Percentiles rank a stretch among this genome's conserved stretches.
Conservation (phyloP, 2,797 vertebrate species). For the Sebastes cheni region DNA sequence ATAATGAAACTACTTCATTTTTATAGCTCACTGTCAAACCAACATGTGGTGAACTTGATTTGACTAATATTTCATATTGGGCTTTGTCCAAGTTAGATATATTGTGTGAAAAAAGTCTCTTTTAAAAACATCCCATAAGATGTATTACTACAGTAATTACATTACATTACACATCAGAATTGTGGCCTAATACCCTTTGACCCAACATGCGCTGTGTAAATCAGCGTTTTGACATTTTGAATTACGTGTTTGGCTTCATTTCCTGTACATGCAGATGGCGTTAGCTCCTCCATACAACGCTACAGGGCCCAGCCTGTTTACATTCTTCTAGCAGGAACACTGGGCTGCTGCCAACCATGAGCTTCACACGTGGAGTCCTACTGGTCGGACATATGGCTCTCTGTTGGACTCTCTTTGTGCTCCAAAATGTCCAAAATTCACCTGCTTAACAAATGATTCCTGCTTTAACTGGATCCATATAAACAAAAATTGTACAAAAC, state of each 20-base stretch:
- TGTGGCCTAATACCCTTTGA: background rate
- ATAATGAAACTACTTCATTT: background rate
- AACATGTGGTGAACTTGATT: background rate
- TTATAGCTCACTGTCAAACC: background rate
- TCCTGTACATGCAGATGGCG: conserved; percentile 31
- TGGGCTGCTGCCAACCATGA: conserved; percentile 37
- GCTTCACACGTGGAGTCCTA: conserved; percentile 26
- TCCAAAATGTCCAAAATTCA: conserved; percentile 11
- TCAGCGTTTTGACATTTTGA: background rate
- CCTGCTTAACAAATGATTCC: background rate
- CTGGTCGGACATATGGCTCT: conserved; percentile 59
- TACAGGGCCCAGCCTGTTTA: conserved; percentile 61
- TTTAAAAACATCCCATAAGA: background rate
- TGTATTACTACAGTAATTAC: background rate
- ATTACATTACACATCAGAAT: background rate
- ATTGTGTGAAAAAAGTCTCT: background rate
- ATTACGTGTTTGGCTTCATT: background rate
- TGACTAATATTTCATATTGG: no score
- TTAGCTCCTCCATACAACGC: conserved; percentile 20
- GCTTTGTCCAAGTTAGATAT: background rate
- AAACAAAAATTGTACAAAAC: background rate
- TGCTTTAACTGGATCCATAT: background rate
- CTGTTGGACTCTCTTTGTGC: conserved; percentile 17
- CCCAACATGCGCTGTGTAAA: background rate
- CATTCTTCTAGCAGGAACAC: conserved; percentile 63